Evolutionary conservation across 1,140 invertebrate species (phyloP), one percentile per base, ranked within the genome.

Genomic region (Pantala flavescens): DNA sequence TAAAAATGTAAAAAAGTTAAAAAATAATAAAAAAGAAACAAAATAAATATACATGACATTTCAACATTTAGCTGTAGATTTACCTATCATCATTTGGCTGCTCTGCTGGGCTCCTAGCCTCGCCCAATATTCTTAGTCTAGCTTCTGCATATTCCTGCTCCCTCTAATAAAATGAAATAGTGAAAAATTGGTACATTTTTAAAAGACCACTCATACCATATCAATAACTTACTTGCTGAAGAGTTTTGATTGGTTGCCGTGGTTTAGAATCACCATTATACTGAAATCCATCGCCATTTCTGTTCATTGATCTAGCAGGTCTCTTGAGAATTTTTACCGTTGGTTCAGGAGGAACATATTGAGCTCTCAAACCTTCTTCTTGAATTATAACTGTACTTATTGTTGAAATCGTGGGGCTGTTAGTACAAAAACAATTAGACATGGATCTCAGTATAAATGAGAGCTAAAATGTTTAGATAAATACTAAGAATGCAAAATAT

Each of bases 121-220:
- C 90, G 16, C 93, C 93, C 77, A 95, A 82, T 80, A 95, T 95
- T 78, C 93, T 85, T 74, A 92, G 85, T 74, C 93, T 86, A 24
- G 93, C 93, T 82, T 94, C 89, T 1, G 93, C 93, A 82, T 95
- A 95, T 81, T 94, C 93, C 79, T 92, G 91, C 82, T 94, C 91
- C 79, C 93, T 86, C 86, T 88, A 49, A 43, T 5, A 55, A 16
- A 73, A 74, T 63, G 71, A 71, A 71, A 23, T 73, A 14, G 1
- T 63, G 49, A 19, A 16, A 63, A 63, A 5, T 36, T 36, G 28
- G 9, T 5, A 36, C 28, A 36, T 36, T 36, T 36, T 9, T 5
- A 2, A 36, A 9, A 36, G 3, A 36, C 9, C 28, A 43, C 0
- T 24, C 12, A 72, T 11, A 70, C 12, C 19, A 42, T 23, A 71